Evolutionary conservation across 2,888 invertebrate genomes (phyloP).

Genomic region (Ophonus ardosiacus): DNA sequence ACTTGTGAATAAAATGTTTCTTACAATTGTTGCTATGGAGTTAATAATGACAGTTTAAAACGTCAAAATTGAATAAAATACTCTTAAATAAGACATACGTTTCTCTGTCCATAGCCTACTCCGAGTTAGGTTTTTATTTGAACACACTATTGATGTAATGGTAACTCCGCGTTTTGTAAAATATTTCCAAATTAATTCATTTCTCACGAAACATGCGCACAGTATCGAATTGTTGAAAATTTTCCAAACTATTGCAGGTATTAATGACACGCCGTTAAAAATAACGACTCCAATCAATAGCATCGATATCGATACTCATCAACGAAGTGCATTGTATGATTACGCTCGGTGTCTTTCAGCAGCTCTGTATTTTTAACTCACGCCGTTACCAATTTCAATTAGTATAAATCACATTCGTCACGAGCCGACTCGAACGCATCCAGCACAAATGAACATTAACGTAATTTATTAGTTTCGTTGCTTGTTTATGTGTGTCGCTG

Average conservation of each 20-base stretch:
- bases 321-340: constrained; percentile 46
- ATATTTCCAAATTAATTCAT: constrained; percentile 21
- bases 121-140: too few relatives aligned
- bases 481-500: constrained; percentile 38
- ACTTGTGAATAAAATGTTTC: too few relatives aligned
- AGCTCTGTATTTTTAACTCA: constrained; percentile 28
- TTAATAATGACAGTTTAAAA: too few relatives aligned
- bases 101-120: too few relatives aligned
- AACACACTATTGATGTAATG: background rate
- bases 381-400: constrained; percentile 32
- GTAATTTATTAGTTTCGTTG: constrained; percentile 54
- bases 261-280: constrained; percentile 44
- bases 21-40: too few relatives aligned
- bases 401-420: constrained; percentile 50
- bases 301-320: constrained; percentile 48
- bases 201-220: constrained; percentile 27
- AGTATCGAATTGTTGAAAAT: background rate
- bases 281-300: constrained; percentile 48
- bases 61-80: too few relatives aligned
- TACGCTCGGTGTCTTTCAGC: constrained; percentile 33
- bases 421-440: constrained; percentile 1
- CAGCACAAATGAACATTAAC: constrained; percentile 57
- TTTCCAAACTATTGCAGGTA: constrained; percentile 24
- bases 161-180: background rate
- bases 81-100: too few relatives aligned